Percentiles rank a stretch among this genome's conserved stretches.
Conservation (phyloP, 2,888 invertebrate genomes). For the Caenorhabditis becei region DNA sequence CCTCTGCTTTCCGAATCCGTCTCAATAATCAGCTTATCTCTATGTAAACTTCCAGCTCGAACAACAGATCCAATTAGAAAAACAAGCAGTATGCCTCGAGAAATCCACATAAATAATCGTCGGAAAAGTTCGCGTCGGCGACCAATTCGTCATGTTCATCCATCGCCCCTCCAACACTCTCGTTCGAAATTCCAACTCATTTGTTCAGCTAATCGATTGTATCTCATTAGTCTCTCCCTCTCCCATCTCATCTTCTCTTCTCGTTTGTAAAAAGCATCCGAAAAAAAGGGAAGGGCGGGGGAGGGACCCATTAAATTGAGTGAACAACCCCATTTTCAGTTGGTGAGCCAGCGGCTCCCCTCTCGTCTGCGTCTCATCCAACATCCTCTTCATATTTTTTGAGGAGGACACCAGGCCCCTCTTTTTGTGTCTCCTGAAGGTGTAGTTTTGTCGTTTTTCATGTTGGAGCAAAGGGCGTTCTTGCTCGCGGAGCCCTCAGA, state of each 20-base stretch:
- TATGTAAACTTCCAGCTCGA: not conserved
- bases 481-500: not conserved
- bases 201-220: conserved; percentile 17
- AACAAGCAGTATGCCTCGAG: no score
- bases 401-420: not conserved
- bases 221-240: conserved; percentile 34
- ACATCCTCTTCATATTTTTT: conserved; percentile 32
- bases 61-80: no score
- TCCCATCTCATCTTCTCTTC: not conserved
- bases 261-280: not conserved
- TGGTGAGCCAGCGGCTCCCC: not conserved
- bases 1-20: no score
- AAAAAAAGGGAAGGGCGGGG: not conserved
- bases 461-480: not conserved
- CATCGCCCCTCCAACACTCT: conserved; percentile 1
- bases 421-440: conserved; percentile 20
- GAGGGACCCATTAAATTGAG: conserved; percentile 27
- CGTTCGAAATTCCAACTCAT: conserved; percentile 13
- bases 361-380: conserved; percentile 32
- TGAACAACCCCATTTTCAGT: conserved; percentile 45
- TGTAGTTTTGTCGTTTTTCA: conserved; percentile 1
- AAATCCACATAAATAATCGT: not conserved
- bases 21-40: no score
- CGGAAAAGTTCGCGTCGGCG: not conserved
- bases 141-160: not conserved